Evolutionary conservation across 92 coral and sea anemone species (phyloP).

Genomic region (Ricordea florida): DNA sequence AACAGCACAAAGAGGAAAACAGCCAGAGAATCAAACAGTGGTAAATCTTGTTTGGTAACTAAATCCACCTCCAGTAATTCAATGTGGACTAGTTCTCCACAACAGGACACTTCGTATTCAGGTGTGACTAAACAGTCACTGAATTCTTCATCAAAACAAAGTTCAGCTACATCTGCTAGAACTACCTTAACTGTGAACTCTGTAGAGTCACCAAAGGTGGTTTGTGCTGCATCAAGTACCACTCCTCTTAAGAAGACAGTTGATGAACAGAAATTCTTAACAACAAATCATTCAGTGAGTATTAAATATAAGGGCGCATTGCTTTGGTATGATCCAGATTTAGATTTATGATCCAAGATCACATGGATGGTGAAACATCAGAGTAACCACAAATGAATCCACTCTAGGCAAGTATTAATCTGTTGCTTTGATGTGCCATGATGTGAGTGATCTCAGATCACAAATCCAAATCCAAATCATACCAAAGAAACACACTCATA

Average conservation of each 20-base stretch:
- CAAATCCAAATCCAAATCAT: too few species aligned
- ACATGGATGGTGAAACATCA: too few species aligned
- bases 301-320: too few species aligned
- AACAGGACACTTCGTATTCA: constrained; percentile 36
- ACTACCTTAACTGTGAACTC: constrained; percentile 1
- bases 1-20: background rate
- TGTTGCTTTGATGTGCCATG: too few species aligned
- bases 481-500: too few species aligned
- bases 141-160: background rate
- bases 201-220: too few species aligned
- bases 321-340: too few species aligned
- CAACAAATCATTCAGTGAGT: constrained; percentile 22
- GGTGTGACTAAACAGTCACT: constrained; percentile 50
- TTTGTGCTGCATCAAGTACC: background rate
- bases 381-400: too few species aligned
- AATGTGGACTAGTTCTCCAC: background rate
- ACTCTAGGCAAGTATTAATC: too few species aligned
- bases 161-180: too few species aligned
- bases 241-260: constrained; percentile 13
- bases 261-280: constrained; percentile 4
- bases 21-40: background rate
- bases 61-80: background rate
- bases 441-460: too few species aligned
- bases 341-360: too few species aligned
- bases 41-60: background rate